Evolutionary conservation across 2,113 vertebrate species (phyloP).

Genomic region (Platichthys flesus): DNA sequence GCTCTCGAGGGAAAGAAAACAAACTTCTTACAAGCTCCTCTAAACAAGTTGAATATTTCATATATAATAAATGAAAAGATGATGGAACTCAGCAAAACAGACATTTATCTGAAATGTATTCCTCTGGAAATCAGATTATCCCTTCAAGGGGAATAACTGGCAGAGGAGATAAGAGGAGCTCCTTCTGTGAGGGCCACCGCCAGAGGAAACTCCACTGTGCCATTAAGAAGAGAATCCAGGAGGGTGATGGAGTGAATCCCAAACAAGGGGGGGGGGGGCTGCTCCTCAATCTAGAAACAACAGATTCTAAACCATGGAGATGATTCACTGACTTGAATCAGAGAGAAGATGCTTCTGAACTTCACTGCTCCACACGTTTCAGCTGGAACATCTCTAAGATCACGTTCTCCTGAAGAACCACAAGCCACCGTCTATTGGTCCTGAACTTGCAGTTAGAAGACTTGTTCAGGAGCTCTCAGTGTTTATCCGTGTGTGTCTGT

Average conservation of each 20-base stretch:
- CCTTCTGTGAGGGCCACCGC: slow-evolving; percentile 37
- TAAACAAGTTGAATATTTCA: too few relatives aligned
- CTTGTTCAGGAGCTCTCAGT: background rate
- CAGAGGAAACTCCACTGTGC: background rate
- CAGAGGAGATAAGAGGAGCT: slow-evolving; percentile 30
- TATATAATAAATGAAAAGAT: background rate
- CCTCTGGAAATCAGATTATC: background rate
- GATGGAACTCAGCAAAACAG: background rate
- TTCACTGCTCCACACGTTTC: too few relatives aligned
- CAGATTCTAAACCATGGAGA: background rate
- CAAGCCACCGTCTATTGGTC: too few relatives aligned
- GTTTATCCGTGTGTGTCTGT: slow-evolving; percentile 23
- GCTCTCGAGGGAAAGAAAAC: too few relatives aligned
- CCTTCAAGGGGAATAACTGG: slow-evolving; percentile 34
- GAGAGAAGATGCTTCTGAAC: too few relatives aligned
- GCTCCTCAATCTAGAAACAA: background rate
- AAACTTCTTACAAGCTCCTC: too few relatives aligned
- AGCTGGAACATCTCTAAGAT: too few relatives aligned
- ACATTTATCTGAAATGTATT: slow-evolving; percentile 1
- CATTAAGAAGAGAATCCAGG: background rate
- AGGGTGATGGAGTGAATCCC: background rate
- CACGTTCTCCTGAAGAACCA: too few relatives aligned
- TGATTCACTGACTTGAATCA: too few relatives aligned
- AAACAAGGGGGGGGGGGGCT: background rate
- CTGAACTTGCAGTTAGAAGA: too few relatives aligned